phyloP scores from a whole-genome alignment of 2,888 invertebrate genomes.

The Dicyrtoma fusca region DNA sequence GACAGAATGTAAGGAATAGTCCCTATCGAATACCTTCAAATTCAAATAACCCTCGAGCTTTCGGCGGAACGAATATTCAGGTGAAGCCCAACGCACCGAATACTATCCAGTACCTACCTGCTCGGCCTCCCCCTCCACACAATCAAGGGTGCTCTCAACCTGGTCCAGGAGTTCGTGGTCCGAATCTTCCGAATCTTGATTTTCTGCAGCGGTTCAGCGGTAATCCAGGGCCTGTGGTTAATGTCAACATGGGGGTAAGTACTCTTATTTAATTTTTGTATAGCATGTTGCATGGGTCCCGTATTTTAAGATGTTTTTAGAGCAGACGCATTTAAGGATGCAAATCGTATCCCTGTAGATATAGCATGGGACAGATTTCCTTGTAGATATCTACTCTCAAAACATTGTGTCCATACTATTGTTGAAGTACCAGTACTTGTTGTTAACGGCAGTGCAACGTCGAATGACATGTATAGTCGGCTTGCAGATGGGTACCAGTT shows the following conservation, averaged over 20 bases:
- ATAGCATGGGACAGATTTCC: neutral
- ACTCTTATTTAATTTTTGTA: neutral
- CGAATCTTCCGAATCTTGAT: slow-evolving; percentile 75
- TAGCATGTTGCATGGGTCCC: no score
- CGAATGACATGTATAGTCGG: neutral
- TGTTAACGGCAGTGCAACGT: neutral
- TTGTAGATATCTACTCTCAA: neutral
- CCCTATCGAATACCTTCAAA: slow-evolving; percentile 63
- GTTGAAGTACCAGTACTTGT: neutral
- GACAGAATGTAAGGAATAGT: slow-evolving; percentile 63
- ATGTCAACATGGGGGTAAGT: slow-evolving; percentile 57
- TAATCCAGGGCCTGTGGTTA: slow-evolving; percentile 72
- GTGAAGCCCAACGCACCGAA: slow-evolving; percentile 97
- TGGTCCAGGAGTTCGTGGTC: slow-evolving; percentile 72
- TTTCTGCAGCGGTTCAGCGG: slow-evolving; percentile 81
- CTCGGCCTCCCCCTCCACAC: slow-evolving; percentile 75
- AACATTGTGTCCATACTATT: neutral
- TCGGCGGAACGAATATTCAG: slow-evolving; percentile 81
- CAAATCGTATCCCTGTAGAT: no score
- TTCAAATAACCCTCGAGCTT: slow-evolving; percentile 63
- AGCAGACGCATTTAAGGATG: no score
- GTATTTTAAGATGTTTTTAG: no score
- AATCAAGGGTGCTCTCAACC: slow-evolving; percentile 59
- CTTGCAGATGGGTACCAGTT: no score
- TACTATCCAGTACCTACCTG: slow-evolving; percentile 96